Percentiles rank a stretch among this genome's conserved stretches.
These are phyloP conservation scores for Eurosta solidaginis DNA, from an alignment of 1,140 invertebrate genomes.

Conservation along the genomic window DNA sequence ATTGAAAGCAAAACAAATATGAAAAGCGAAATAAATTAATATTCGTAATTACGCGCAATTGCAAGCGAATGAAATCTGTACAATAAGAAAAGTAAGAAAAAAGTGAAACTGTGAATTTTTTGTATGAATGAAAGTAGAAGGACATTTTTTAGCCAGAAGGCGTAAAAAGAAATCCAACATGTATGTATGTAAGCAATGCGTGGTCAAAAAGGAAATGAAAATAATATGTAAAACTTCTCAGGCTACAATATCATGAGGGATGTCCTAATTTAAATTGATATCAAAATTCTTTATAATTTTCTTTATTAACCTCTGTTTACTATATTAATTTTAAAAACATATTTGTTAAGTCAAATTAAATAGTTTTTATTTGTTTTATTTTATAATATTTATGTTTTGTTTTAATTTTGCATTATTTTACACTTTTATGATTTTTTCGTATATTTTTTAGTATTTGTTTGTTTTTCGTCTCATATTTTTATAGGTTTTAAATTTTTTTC, in stretches of 20 bases:
- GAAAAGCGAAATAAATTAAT: background rate
- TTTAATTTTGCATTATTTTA: no score
- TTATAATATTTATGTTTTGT: no score
- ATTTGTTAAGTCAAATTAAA: slow-evolving; percentile 12
- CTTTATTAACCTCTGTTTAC: background rate
- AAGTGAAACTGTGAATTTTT: slow-evolving; percentile 4
- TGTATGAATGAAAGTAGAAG: background rate
- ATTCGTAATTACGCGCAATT: slow-evolving; percentile 27
- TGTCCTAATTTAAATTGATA: background rate
- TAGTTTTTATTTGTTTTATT: no score
- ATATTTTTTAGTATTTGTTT: no score
- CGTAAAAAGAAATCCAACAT: background rate
- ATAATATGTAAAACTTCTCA: background rate
- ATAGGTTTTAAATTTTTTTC: no score
- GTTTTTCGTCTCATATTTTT: no score
- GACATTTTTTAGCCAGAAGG: slow-evolving; percentile 16
- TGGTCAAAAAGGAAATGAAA: slow-evolving; percentile 12
- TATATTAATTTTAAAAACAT: background rate
- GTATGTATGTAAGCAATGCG: background rate
- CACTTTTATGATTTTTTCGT: no score
- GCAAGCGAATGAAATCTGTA: background rate
- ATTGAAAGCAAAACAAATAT: background rate
- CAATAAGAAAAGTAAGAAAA: background rate
- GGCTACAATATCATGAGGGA: background rate
- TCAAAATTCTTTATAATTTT: background rate